A percentile compares a stretch with the other conserved stretches of the same genome.
Evolutionary conservation across 2,888 invertebrate species (phyloP).

Genomic region (Drosophila nigricruria): DNA sequence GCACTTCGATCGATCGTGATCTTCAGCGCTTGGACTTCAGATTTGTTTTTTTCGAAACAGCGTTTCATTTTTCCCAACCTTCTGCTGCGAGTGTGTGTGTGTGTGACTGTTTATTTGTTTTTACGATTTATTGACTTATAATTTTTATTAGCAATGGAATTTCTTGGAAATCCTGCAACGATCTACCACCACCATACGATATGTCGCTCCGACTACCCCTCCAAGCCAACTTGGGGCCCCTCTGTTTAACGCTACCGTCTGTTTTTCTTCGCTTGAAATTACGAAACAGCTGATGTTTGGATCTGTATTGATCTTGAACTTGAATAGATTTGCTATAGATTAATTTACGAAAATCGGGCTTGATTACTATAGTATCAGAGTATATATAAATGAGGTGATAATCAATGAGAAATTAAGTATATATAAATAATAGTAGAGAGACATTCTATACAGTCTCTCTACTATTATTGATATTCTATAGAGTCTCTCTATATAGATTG

Average conservation of each 20-base stretch:
- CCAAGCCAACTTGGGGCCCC: neutral
- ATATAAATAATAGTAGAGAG: no score
- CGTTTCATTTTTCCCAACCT: conserved; percentile 60
- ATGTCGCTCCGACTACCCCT: conserved; percentile 24
- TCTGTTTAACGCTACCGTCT: conserved; percentile 30
- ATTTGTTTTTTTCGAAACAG: conserved; percentile 42
- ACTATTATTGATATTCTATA: neutral
- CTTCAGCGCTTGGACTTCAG: conserved; percentile 25
- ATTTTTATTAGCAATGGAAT: conserved; percentile 79
- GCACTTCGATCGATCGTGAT: conserved; percentile 40
- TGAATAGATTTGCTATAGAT: neutral
- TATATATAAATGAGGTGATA: no score
- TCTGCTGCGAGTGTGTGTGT: conserved; percentile 6
- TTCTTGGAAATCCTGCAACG: conserved; percentile 71
- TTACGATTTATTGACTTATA: conserved; percentile 80
- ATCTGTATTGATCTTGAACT: conserved; percentile 9
- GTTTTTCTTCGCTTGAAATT: conserved; percentile 19
- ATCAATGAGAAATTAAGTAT: no score
- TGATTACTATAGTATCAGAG: no score
- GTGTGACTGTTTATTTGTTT: conserved; percentile 63
- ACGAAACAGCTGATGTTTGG: conserved; percentile 41
- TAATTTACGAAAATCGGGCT: no score
- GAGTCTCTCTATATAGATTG: neutral
- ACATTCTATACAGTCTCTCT: neutral
- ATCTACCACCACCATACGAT: conserved; percentile 65